phyloP scores from a whole-genome alignment of 1,140 invertebrate species.

The Adelges cooleyi region DNA sequence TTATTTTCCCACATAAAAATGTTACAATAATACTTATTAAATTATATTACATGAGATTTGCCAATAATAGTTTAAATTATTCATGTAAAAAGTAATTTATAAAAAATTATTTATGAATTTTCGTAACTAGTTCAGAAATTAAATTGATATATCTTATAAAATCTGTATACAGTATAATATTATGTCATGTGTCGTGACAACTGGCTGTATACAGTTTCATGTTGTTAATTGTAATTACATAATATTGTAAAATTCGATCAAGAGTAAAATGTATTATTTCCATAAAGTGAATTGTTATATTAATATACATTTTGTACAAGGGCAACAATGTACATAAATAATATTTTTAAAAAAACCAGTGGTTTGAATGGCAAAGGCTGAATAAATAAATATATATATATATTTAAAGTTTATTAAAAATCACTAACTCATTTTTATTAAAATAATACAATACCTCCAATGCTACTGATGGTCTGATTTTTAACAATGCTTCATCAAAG shows the following conservation, averaged over 20 bases:
- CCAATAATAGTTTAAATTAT: too few relatives aligned
- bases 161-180: too few relatives aligned
- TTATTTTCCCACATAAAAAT: not conserved
- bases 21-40: not conserved
- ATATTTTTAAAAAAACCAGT: not conserved
- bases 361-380: not conserved
- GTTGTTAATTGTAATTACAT: too few relatives aligned
- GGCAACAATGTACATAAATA: not conserved
- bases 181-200: too few relatives aligned
- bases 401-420: not conserved
- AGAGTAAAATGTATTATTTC: too few relatives aligned
- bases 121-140: too few relatives aligned
- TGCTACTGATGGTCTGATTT: constrained; percentile 69
- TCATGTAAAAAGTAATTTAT: too few relatives aligned
- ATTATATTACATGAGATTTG: not conserved
- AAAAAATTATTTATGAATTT: too few relatives aligned
- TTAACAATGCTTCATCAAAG: constrained; percentile 52
- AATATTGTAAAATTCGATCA: too few relatives aligned
- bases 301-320: not conserved
- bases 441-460: constrained; percentile 29
- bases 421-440: not conserved
- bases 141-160: too few relatives aligned
- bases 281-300: too few relatives aligned
- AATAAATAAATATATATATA: not conserved
- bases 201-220: too few relatives aligned